Evolutionary conservation across 64 coral and sea anemone species (phyloP), one percentile per base, ranked within the genome.

Genomic region (Montipora capricornis): DNA sequence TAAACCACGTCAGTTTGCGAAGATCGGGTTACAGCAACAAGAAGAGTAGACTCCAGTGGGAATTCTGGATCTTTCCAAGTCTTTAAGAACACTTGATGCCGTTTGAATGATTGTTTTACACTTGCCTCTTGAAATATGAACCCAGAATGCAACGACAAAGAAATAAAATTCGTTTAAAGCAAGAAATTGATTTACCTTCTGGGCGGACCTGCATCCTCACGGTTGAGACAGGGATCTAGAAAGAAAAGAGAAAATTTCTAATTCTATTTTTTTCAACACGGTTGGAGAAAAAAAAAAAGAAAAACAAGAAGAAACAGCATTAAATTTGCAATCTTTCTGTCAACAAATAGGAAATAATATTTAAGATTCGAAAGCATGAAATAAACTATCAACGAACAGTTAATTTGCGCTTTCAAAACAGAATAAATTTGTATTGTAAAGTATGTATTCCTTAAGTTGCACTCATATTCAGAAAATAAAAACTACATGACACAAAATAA

Each of bases 121-220:
- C 52, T 12, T 0, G 61, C 61, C 61, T 7, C 11, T 64, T 15
- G 14, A 16, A 15, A 16, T 64, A 7, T 64, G 61, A 12, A 64
- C 14, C 9, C 14, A 64, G 3, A 11, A 16, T 16, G 3, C 4
- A 64, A 14, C 14, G 14, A 11, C 14, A 12, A 4, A 64, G 61
- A 14, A 64, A 15, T 11, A 64, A 64, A 64, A 64, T 37, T 37
- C 9, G 14, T 16, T 64, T 64, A 3, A 64, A 64, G 13, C 61
- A 11, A 55, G 6, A 55, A 55, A 64, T 44, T 71, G 47, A 13
- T 20, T 51, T 86, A 86, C 82, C 82, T 51, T 86, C 82, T 22
- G 82, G 82, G 19, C 82, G 82, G 47, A 86, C 82, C 49, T 86
- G 82, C 45, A 20, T 86, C 47, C 66, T 68, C 29, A 73, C 20